Percentiles rank a stretch among this genome's conserved stretches.
These are phyloP conservation scores for Indicator maculatus DNA, from an alignment of 2,113 vertebrate species.

Conservation along the genomic window DNA sequence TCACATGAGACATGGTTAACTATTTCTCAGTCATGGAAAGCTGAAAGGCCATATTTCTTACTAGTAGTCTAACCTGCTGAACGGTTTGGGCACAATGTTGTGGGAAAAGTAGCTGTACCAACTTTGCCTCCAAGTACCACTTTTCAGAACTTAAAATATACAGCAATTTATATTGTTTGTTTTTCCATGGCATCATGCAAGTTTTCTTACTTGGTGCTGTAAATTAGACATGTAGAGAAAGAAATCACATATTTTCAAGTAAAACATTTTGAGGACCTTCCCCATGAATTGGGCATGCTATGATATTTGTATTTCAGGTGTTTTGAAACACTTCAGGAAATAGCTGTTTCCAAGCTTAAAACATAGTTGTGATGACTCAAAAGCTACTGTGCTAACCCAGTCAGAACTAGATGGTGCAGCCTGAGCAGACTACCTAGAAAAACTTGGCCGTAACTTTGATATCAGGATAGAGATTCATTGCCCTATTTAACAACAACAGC, in stretches of 20 bases:
- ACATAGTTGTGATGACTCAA: neutral
- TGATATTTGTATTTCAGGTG: neutral
- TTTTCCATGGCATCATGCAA: neutral
- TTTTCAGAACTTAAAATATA: neutral
- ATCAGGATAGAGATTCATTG: neutral
- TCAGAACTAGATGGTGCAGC: neutral
- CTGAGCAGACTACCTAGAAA: neutral
- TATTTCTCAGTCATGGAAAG: neutral
- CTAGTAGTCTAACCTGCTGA: neutral
- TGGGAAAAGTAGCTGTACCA: neutral
- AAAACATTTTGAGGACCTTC: neutral
- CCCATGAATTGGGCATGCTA: accelerated
- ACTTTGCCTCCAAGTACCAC: neutral
- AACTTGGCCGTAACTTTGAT: neutral
- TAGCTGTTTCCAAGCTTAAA: neutral
- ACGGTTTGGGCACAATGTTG: neutral
- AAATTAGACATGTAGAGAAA: neutral
- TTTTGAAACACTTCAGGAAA: neutral
- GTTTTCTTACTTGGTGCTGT: neutral
- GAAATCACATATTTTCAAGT: neutral
- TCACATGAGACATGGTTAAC: accelerated
- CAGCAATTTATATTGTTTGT: neutral
- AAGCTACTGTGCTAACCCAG: neutral
- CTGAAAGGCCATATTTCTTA: neutral
- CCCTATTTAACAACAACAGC: neutral